A percentile compares a stretch with the other conserved stretches of the same genome.
phyloP scores from a whole-genome alignment of 1,140 invertebrate species.

The Meloidogyne hapla region DNA sequence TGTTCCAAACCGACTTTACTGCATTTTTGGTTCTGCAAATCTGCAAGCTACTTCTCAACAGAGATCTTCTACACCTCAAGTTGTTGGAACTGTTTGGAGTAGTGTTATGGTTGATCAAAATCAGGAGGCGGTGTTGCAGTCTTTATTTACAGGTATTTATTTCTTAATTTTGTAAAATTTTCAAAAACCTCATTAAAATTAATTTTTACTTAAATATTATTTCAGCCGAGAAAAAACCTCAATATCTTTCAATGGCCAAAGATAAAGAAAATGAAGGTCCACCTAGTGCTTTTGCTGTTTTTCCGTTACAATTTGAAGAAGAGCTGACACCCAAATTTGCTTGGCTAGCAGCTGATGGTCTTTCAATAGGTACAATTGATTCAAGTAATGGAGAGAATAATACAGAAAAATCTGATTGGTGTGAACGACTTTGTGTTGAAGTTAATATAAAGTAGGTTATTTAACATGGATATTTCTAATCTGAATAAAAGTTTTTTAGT shows the following conservation, averaged over 20 bases:
- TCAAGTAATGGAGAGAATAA: slow-evolving; percentile 3
- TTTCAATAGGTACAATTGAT: slow-evolving; percentile 35
- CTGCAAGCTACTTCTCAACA: slow-evolving; percentile 23
- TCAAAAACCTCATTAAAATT: not conserved
- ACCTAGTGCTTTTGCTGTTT: slow-evolving; percentile 34
- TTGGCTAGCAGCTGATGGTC: slow-evolving; percentile 38
- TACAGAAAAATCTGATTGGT: slow-evolving; percentile 12
- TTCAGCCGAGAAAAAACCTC: slow-evolving; percentile 24
- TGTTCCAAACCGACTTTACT: slow-evolving; percentile 35
- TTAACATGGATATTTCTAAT: not conserved
- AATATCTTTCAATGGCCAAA: slow-evolving; percentile 29
- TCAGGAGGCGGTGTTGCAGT: slow-evolving; percentile 31
- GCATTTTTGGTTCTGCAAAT: slow-evolving; percentile 34
- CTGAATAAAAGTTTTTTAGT: not conserved
- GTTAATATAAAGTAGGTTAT: slow-evolving; percentile 8
- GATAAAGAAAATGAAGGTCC: slow-evolving; percentile 13
- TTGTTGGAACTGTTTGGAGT: slow-evolving; percentile 45
- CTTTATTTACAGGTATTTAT: slow-evolving; percentile 28
- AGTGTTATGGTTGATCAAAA: slow-evolving; percentile 33
- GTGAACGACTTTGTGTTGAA: slow-evolving; percentile 37
- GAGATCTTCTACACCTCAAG: slow-evolving; percentile 7
- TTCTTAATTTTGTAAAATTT: slow-evolving; percentile 2
- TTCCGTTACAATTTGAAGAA: slow-evolving; percentile 26
- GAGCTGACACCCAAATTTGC: slow-evolving; percentile 28
- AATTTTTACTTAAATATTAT: not conserved